These are phyloP conservation scores for Macquaria australasica DNA, from an alignment of 2,113 vertebrate species.

Conservation along the genomic window DNA sequence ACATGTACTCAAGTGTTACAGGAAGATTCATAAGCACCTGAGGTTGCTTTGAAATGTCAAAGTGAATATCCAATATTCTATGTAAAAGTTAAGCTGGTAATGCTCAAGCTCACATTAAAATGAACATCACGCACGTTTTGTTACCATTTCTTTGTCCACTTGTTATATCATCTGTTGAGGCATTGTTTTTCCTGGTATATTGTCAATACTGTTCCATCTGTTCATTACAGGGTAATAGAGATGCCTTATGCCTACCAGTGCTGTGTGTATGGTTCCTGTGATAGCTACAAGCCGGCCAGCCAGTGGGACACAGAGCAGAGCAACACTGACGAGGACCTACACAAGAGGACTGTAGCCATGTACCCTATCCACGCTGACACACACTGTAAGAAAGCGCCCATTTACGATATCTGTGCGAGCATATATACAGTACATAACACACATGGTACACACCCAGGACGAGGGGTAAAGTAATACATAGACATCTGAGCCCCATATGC, in stretches of 20 bases:
- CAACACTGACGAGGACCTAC: slow-evolving; percentile 87
- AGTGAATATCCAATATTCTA: neutral
- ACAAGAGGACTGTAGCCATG: slow-evolving; percentile 86
- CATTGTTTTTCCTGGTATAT: neutral
- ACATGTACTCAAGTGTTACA: neutral
- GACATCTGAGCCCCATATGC: slow-evolving; percentile 30
- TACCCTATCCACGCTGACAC: slow-evolving; percentile 87
- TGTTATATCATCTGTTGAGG: neutral
- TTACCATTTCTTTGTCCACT: neutral
- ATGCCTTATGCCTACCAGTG: slow-evolving; percentile 97
- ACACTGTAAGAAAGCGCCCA: slow-evolving; percentile 88
- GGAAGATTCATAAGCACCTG: neutral
- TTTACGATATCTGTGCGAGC: neutral
- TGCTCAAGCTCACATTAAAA: neutral
- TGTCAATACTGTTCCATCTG: neutral
- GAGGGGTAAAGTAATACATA: neutral
- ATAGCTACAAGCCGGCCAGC: slow-evolving; percentile 84
- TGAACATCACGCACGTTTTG: neutral
- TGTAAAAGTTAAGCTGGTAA: neutral
- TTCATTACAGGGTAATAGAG: slow-evolving; percentile 89
- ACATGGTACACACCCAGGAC: neutral
- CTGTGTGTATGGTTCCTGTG: slow-evolving; percentile 91
- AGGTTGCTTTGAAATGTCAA: neutral
- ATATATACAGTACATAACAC: neutral
- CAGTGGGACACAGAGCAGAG: slow-evolving; percentile 87